phyloP scores from a whole-genome alignment of 2,888 invertebrate species.

The Oeneis ivallda region DNA sequence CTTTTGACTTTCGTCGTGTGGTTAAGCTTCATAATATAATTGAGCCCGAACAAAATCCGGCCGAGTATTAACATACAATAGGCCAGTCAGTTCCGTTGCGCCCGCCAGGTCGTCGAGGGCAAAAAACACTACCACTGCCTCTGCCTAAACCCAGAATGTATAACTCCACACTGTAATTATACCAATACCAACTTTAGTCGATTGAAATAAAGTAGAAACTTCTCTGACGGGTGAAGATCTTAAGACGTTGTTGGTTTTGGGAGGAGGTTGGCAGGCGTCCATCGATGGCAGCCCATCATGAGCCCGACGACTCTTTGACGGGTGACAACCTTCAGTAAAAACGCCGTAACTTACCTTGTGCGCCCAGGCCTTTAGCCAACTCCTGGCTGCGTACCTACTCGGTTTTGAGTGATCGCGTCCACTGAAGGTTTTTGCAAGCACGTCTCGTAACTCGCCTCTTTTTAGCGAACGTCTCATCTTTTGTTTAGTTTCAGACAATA shows the following conservation, averaged over 20 bases:
- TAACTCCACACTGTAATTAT: slow-evolving; percentile 36
- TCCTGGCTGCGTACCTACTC: slow-evolving; percentile 50
- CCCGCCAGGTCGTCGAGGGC: slow-evolving; percentile 77
- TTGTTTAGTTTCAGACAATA: slow-evolving; percentile 57
- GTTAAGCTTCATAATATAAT: slow-evolving; percentile 81
- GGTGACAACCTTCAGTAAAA: slow-evolving; percentile 76
- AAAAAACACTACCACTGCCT: slow-evolving; percentile 77
- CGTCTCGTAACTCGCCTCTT: slow-evolving; percentile 42
- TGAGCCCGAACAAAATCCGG: slow-evolving; percentile 80
- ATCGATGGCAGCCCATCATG: slow-evolving; percentile 77
- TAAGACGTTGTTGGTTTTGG: slow-evolving; percentile 43
- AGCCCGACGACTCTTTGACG: slow-evolving; percentile 75
- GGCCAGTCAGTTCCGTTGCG: slow-evolving; percentile 76
- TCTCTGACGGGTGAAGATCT: neutral
- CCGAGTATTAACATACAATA: slow-evolving; percentile 80
- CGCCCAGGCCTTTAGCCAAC: slow-evolving; percentile 32
- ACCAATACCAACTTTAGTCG: slow-evolving; percentile 44
- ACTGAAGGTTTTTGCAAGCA: slow-evolving; percentile 45
- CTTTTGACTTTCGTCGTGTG: slow-evolving; percentile 78
- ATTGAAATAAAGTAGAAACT: slow-evolving; percentile 36
- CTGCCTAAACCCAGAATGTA: slow-evolving; percentile 44
- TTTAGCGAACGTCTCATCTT: slow-evolving; percentile 50
- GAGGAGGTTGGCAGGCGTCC: slow-evolving; percentile 75
- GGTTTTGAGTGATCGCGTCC: slow-evolving; percentile 72
- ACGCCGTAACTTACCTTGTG: slow-evolving; percentile 71